Evolutionary conservation across 2,113 vertebrate species (phyloP).

Genomic region (Hypanus sabinus): DNA sequence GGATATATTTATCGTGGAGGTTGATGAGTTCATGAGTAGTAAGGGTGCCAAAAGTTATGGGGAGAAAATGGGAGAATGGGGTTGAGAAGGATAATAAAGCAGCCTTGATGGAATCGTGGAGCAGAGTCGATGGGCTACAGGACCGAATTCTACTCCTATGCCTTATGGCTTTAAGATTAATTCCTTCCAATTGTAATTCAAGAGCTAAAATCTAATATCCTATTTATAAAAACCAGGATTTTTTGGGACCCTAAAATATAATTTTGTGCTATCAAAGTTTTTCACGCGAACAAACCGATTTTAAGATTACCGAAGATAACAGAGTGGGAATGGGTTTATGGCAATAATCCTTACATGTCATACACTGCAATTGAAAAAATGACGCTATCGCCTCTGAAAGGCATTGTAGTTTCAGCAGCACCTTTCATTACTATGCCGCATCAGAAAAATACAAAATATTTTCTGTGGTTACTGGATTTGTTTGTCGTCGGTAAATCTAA

Average conservation of each 20-base stretch:
- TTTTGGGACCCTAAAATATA: not conserved
- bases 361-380: not conserved
- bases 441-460: not conserved
- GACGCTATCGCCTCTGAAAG: not conserved
- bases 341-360: not conserved
- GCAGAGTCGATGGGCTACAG: too few species aligned
- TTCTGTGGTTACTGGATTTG: not conserved
- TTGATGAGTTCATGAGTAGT: too few species aligned
- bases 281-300: not conserved
- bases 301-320: not conserved
- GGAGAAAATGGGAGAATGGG: too few species aligned
- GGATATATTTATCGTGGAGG: too few species aligned
- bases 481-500: too few species aligned
- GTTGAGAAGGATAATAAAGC: too few species aligned
- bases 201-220: not conserved
- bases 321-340: not conserved
- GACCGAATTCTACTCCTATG: too few species aligned
- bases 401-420: not conserved
- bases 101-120: too few species aligned
- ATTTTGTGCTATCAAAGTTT: not conserved
- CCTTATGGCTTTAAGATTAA: not conserved
- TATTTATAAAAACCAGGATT: not conserved
- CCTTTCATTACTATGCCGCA: not conserved
- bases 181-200: not conserved
- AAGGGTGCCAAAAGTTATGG: too few species aligned